Evolutionary conservation across 2,113 vertebrate genomes (phyloP), one percentile per base, ranked within the genome.

Genomic region (Actenoides lindsayi): DNA sequence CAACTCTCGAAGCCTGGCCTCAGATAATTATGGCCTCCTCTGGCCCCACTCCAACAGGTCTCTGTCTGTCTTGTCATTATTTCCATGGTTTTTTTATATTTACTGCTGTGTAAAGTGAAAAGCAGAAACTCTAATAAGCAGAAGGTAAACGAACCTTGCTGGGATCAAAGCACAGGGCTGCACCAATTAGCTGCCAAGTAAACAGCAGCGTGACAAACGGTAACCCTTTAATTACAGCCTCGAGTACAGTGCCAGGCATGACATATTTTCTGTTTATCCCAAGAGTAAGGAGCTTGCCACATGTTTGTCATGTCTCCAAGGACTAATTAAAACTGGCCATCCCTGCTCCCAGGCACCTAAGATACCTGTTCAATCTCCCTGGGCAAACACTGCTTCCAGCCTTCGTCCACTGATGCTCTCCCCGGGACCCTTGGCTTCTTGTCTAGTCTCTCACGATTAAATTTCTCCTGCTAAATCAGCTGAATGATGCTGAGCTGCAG

Each of bases 271-370:
- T 60, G 71, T 65, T 97, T 90, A 92, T 69, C 85, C 84, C 37
- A 96, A 89, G 68, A 71, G 46, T 37, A 83, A 85, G 73, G 54
- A 83, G 74, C 80, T 82, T 89, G 92, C 80, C 95, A 95, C 93
- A 88, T 78, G 89, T 87, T 93, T 89, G 65, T 83, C 67, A 17
- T 37, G 44, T 94, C 87, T 94, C 96, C 5, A 8, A 97, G 90
- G 83, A 48, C 77, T 97, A 98, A 97, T 81, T 97, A 95, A 96
- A 77, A 84, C 44, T 46, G 69, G 79, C 71, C 57, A 89, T 92
- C 63, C 57, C 86, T 86, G 53, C n/a, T 94, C 74, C 53, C 1
- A 6, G 16, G 85, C 89, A 93, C 93, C 75, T 97, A 90, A 93
- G 89, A 56, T 59, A 83, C 64, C 2, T 16, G 87, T 62, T 68